phyloP scores from a whole-genome alignment of 2,113 vertebrate species.

The Tringa solitaria region DNA sequence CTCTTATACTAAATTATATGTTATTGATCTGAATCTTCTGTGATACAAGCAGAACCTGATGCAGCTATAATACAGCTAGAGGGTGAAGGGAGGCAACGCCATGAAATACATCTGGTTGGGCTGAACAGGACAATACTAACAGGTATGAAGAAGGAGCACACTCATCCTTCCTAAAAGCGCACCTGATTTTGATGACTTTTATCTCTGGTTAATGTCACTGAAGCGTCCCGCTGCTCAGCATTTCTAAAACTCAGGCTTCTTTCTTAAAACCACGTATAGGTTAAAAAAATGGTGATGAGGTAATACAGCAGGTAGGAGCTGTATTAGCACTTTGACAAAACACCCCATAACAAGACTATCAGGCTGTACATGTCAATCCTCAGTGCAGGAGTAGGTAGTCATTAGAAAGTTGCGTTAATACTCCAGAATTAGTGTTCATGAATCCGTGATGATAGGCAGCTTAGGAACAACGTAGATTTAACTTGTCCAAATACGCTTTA shows the following conservation, averaged over 20 bases:
- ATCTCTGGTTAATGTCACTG: background rate
- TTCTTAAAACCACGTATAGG: background rate
- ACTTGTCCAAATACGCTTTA: background rate
- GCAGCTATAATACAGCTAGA: background rate
- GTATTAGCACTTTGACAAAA: background rate
- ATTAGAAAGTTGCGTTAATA: slow-evolving; percentile 6
- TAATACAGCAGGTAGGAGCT: background rate
- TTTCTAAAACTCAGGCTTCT: background rate
- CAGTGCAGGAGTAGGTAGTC: background rate
- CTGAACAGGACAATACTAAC: background rate
- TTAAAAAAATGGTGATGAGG: background rate
- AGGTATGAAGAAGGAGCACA: background rate
- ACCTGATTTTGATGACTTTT: background rate
- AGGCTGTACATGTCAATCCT: slow-evolving; percentile 34
- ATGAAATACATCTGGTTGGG: background rate
- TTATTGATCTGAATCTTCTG: background rate
- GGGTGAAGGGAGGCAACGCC: background rate
- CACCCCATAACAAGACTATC: slow-evolving; percentile 6
- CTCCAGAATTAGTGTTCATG: background rate
- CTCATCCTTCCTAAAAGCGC: background rate
- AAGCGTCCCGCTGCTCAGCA: background rate
- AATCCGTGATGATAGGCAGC: background rate
- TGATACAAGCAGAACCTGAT: background rate
- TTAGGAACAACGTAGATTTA: background rate
- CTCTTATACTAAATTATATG: background rate